A percentile compares a stretch with the other conserved stretches of the same genome.
Evolutionary conservation across 2,113 vertebrate genomes (phyloP).

Genomic region (Rhea pennata): DNA sequence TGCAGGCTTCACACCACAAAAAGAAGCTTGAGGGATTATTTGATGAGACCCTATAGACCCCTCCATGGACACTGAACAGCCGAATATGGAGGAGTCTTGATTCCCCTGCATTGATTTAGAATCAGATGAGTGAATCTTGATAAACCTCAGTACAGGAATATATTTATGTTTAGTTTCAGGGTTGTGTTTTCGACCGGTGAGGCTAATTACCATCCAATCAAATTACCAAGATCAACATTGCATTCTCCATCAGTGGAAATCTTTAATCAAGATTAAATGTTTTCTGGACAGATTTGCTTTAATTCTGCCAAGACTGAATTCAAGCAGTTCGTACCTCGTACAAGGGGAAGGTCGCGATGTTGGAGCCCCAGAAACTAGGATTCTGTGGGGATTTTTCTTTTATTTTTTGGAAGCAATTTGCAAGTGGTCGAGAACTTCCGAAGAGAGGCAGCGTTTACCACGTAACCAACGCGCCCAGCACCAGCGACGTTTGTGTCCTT

Average conservation of each 20-base stretch:
- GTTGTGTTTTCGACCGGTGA: not conserved
- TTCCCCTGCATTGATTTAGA: not conserved
- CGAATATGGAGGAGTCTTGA: not conserved
- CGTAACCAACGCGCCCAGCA: not conserved
- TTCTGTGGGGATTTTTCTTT: not conserved
- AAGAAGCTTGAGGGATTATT: not conserved
- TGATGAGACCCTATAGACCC: not conserved
- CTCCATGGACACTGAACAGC: not conserved
- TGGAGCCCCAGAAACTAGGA: rapidly evolving
- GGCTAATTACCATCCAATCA: not conserved
- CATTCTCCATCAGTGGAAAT: not conserved
- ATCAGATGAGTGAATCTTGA: not conserved
- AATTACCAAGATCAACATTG: not conserved
- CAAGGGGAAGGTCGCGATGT: not conserved
- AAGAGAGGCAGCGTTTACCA: not conserved
- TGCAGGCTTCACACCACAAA: not conserved
- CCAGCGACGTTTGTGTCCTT: not conserved
- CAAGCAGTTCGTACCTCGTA: not conserved
- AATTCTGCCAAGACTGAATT: not conserved
- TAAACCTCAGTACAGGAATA: not conserved
- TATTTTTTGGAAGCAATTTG: not conserved
- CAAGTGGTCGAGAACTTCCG: not conserved
- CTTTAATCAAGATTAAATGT: not conserved
- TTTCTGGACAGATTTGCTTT: not conserved
- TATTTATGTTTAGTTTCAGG: not conserved